Base-by-base conservation (phyloP, 1,140 invertebrate species). In the Meloidogyne floridensis region DNA sequence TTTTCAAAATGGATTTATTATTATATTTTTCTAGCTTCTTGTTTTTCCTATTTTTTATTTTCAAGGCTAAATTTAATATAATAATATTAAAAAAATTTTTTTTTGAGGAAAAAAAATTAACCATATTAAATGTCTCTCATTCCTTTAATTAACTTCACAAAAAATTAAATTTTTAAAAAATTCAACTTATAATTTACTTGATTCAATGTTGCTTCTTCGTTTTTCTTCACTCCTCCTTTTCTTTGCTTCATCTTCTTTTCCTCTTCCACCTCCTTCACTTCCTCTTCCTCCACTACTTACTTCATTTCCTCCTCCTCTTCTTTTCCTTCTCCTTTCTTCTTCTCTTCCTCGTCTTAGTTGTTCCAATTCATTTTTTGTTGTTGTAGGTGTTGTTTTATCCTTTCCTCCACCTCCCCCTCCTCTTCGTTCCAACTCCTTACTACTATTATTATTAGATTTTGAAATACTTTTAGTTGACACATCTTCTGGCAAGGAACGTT, bases 281-380 rank as follows among this genome's bases (percentile, higher is more conserved):
- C 32, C 32, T 32, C 32, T 32, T 32, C 32, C 32, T 32, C 32
- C 32, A 32, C 32, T 32, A 32, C 32, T 32, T 32, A 32, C 32
- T 54, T 76, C 6, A 13, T 32, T 53, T 53, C 47, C 5, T 1
- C 32, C 32, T 32, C 32, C n/a, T 10, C 47, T 53, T 56, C 15
- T 5, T 53, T 51, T 43, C 7, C 75, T 42, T 47, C 47, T 75
- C 7, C 72, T 15, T 73, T 75, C n/a, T 47, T 54, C 73, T 47
- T 47, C 73, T 53, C 20, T 42, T 47, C 18, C 7, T 51, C 20
- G 18, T 51, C 10, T 32, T 32, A 1, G 32, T 32, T 32, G 9
- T 59, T n/a, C 53, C 53, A 42, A 42, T 56, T 77, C 75, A 8
- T 9, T 18, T 56, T 56, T 54, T 56, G 75, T 59, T 54, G 74